These are phyloP conservation scores for Mormyrops boulengeri DNA, from an alignment of 2,797 vertebrate genomes.

Conservation along the genomic window DNA sequence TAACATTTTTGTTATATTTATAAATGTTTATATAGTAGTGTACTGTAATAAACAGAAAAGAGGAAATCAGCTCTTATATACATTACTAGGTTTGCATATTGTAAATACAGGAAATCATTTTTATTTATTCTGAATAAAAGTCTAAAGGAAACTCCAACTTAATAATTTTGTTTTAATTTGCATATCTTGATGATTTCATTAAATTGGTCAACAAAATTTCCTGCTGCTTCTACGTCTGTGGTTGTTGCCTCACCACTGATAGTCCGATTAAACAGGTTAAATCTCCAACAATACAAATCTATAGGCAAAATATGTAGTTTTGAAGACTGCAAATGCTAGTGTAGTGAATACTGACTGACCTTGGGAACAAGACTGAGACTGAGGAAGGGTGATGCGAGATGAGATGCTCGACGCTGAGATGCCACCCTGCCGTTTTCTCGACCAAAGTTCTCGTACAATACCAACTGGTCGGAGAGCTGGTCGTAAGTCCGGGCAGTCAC, in stretches of 20 bases:
- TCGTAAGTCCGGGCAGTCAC: not conserved
- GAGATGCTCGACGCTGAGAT: not conserved
- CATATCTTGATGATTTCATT: not conserved
- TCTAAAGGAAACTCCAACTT: not conserved
- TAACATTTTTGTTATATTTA: not conserved
- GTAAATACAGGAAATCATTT: not conserved
- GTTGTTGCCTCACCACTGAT: not conserved
- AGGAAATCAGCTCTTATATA: not conserved
- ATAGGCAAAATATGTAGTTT: not conserved
- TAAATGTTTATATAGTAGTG: not conserved
- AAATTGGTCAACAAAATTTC: not conserved
- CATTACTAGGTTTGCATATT: not conserved
- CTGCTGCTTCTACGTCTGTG: not conserved
- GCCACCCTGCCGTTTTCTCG: not conserved
- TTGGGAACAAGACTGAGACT: not conserved
- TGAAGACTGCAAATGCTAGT: not conserved
- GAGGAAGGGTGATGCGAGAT: not conserved
- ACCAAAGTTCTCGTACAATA: not conserved
- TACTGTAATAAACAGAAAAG: not conserved
- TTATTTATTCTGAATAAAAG: not conserved
- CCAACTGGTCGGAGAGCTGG: not conserved
- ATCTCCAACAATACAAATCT: not conserved
- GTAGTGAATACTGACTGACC: not conserved
- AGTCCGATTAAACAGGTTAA: not conserved
- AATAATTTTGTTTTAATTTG: not conserved